Percentiles rank a stretch among this genome's conserved stretches.
Conservation (phyloP, 2,888 invertebrate species). For the Mellilla xanthometata region DNA sequence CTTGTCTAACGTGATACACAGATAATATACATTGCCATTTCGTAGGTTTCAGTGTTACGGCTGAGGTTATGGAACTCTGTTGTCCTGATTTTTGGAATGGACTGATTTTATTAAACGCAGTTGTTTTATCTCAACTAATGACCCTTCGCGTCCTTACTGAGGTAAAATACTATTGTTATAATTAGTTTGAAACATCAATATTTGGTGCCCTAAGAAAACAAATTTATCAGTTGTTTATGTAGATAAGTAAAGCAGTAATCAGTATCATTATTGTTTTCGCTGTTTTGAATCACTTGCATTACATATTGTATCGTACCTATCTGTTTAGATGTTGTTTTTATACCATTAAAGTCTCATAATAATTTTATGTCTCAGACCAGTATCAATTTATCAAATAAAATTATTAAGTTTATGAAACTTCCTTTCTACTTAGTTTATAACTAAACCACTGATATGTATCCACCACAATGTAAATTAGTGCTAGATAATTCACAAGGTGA, state of each 20-base stretch:
- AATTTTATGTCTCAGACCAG: too few relatives aligned
- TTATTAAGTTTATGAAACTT: too few relatives aligned
- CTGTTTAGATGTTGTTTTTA: too few relatives aligned
- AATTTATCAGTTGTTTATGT: slow-evolving; percentile 67
- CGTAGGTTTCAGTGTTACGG: slow-evolving; percentile 65
- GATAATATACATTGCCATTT: slow-evolving; percentile 55
- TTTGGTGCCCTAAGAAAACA: slow-evolving; percentile 55
- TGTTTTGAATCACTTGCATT: neutral
- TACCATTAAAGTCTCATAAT: too few relatives aligned
- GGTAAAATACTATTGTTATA: slow-evolving; percentile 54
- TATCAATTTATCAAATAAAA: too few relatives aligned
- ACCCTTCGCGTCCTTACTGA: slow-evolving; percentile 64
- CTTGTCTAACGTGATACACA: slow-evolving; percentile 36
- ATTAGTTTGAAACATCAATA: slow-evolving; percentile 35
- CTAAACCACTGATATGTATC: too few relatives aligned
- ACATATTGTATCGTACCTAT: too few relatives aligned
- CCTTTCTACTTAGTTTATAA: too few relatives aligned
- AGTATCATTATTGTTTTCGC: slow-evolving; percentile 3
- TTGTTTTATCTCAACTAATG: slow-evolving; percentile 71
- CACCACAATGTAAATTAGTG: too few relatives aligned
- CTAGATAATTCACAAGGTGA: too few relatives aligned
- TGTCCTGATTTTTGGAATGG: slow-evolving; percentile 68
- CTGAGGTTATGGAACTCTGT: slow-evolving; percentile 79
- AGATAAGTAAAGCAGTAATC: slow-evolving; percentile 40
- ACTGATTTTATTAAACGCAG: slow-evolving; percentile 65